Percentiles rank a stretch among this genome's conserved stretches.
phyloP scores from a whole-genome alignment of 2,113 vertebrate genomes.

The Takifugu bimaculatus region DNA sequence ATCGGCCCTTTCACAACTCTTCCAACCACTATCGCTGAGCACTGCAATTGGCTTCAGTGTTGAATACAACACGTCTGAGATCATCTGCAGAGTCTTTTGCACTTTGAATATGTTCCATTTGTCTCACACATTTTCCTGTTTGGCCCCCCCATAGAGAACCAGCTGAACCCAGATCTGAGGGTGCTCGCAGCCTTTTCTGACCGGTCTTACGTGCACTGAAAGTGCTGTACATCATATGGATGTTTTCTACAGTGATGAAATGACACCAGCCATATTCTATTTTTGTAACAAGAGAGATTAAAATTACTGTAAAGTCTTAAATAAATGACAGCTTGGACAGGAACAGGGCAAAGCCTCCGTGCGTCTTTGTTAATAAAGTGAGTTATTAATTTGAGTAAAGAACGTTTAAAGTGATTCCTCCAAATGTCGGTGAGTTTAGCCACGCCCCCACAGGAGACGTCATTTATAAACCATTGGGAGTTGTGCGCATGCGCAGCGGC shows the following conservation, averaged over 20 bases:
- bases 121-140: slow-evolving; percentile 47
- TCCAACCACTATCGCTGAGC: slow-evolving; percentile 7
- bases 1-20: too few relatives aligned
- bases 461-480: background rate
- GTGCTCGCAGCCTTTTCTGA: slow-evolving; percentile 64
- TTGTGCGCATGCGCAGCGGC: slow-evolving; percentile 20
- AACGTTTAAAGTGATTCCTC: background rate
- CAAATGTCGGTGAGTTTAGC: too few relatives aligned
- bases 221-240: slow-evolving; percentile 71
- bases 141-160: slow-evolving; percentile 36
- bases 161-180: slow-evolving; percentile 46
- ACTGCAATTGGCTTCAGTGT: slow-evolving; percentile 43
- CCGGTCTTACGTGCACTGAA: slow-evolving; percentile 62
- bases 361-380: slow-evolving; percentile 10
- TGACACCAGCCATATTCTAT: slow-evolving; percentile 69
- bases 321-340: slow-evolving; percentile 75
- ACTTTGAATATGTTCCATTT: slow-evolving; percentile 57
- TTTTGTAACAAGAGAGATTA: slow-evolving; percentile 74
- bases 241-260: slow-evolving; percentile 74
- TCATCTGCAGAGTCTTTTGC: slow-evolving; percentile 55
- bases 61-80: slow-evolving; percentile 50
- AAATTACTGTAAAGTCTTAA: slow-evolving; percentile 77
- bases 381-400: background rate
- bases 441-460: background rate
- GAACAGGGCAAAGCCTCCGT: slow-evolving; percentile 21